These are phyloP conservation scores for Mamestra configurata DNA, from an alignment of 1,140 invertebrate genomes.

Conservation along the genomic window DNA sequence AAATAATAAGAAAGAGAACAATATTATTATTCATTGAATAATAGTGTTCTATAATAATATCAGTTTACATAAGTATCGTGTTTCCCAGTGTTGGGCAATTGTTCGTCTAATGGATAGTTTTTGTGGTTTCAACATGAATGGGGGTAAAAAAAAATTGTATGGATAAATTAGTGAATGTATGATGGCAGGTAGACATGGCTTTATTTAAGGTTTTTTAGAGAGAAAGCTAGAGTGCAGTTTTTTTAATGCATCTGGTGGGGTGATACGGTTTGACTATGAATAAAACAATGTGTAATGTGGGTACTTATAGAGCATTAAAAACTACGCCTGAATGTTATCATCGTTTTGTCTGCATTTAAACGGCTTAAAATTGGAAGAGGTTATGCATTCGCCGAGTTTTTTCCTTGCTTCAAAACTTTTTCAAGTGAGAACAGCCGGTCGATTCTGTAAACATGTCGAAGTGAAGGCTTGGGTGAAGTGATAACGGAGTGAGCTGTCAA, in stretches of 20 bases:
- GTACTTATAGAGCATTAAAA: no score
- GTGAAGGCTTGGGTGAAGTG: no score
- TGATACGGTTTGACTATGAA: no score
- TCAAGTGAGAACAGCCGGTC: no score
- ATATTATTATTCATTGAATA: neutral
- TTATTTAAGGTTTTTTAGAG: neutral
- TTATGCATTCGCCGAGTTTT: no score
- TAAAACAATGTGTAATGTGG: no score
- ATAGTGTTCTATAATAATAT: constrained; percentile 6
- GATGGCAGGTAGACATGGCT: neutral
- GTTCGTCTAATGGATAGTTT: constrained; percentile 1
- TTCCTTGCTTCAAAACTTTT: no score
- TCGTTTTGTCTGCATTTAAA: no score
- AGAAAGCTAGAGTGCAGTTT: neutral
- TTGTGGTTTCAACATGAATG: neutral
- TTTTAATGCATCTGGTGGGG: neutral
- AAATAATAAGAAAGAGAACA: neutral
- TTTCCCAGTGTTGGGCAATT: constrained; percentile 15
- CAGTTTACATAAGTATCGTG: constrained; percentile 2
- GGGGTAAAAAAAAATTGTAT: neutral
- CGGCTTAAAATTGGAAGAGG: no score
- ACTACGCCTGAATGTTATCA: no score
- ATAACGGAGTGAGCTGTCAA: no score
- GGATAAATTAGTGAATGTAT: constrained; percentile 13
- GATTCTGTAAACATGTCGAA: no score